Conservation (phyloP, 2,113 vertebrate genomes). For the Dendrocopos noguchii region DNA sequence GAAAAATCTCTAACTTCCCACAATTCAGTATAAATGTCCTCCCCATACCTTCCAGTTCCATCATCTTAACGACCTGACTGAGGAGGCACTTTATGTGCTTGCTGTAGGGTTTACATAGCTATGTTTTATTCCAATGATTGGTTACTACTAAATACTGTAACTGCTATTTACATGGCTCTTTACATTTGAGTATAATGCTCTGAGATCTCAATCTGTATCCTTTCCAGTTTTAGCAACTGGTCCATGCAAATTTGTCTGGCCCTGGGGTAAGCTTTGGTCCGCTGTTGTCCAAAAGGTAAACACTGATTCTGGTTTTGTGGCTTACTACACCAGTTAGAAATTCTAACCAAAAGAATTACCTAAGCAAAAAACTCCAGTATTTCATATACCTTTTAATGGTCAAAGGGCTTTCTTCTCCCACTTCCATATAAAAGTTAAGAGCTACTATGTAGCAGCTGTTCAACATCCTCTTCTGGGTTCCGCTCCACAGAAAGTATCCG, state of each 20-base stretch:
- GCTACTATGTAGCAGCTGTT: neutral
- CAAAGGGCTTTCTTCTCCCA: constrained; percentile 8
- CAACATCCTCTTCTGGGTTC: constrained; percentile 64
- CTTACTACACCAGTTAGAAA: neutral
- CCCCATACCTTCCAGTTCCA: neutral
- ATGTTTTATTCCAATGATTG: neutral
- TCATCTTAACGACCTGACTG: neutral
- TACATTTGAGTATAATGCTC: neutral
- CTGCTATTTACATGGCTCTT: neutral
- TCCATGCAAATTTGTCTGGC: neutral
- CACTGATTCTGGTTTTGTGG: neutral
- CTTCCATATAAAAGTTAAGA: neutral
- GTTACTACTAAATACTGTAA: neutral
- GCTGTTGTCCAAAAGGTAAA: neutral
- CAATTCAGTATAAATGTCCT: neutral
- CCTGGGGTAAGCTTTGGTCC: constrained; percentile 4
- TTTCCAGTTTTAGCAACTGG: neutral
- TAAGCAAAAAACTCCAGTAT: neutral
- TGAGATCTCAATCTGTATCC: neutral
- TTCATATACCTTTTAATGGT: neutral
- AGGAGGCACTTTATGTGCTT: constrained; percentile 27
- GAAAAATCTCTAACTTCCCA: neutral
- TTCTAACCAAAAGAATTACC: neutral
- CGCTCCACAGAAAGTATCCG: constrained; percentile 52
- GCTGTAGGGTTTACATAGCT: neutral